Evolutionary conservation across 1,140 invertebrate species (phyloP), one percentile per base, ranked within the genome.

Genomic region (Drosophila nebulosa): DNA sequence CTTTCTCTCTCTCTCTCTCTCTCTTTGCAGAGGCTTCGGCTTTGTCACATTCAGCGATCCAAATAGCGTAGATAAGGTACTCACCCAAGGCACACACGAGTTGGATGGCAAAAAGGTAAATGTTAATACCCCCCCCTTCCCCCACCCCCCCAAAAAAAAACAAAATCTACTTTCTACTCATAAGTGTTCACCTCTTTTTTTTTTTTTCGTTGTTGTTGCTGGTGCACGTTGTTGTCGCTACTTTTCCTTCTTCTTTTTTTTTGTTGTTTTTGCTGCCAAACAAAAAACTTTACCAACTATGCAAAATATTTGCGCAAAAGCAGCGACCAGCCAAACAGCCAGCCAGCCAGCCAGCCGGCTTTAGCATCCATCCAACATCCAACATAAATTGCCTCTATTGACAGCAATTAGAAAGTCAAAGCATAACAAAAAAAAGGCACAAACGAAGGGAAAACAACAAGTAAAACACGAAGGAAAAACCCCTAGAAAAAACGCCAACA

Each of bases 11-110:
- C 59, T 51, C 16, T 64, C 58, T 68, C 42, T 69, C 36, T 64
- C 52, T 71, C 64, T 74, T 46, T 96, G 76, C 95, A 99, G 98
- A 94, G 98, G 98, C 90, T 99, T 99, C 92, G 98, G 98, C 92
- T 98, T 98, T 94, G 97, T 98, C 93, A 98, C 97, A 93, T 98
- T 98, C 93, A 96, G 96, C 92, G 97, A 98, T 93, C 96, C 97
- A 90, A 94, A 96, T 92, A 97, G 96, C 92, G 97, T 98, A 94
- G 97, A 98, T 94, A 97, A 97, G 95, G 97, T 98, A 92, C 94
- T 98, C 94, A 96, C 96, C 89, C 96, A 97, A 94, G 96, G 96
- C 92, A 96, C 96, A 92, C 97, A 98, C 93, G 97, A 98, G 93
- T 94, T 98, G 93, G 97, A 98, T 92, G 97, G 97, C 91, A 98